These are phyloP conservation scores for Scatophagus argus DNA, from an alignment of 2,113 vertebrate genomes.

Conservation along the genomic window DNA sequence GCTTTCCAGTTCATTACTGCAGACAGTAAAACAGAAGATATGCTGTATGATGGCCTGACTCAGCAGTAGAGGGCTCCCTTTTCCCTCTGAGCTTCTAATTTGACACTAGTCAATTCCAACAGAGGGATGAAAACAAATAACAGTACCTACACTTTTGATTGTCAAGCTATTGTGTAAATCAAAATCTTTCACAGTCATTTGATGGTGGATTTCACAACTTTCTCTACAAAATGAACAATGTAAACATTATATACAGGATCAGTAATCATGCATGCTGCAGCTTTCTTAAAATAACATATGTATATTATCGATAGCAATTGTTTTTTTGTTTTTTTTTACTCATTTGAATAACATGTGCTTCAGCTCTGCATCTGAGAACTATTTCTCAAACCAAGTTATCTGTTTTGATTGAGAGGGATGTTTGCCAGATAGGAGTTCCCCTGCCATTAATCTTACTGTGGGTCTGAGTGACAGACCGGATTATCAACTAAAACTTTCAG, in stretches of 20 bases:
- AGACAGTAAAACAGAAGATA: not conserved
- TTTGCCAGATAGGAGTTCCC: conserved; percentile 77
- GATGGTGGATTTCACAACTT: not conserved
- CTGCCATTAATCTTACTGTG: conserved; percentile 76
- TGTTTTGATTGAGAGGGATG: conserved; percentile 70
- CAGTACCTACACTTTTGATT: not conserved
- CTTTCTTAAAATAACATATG: not conserved
- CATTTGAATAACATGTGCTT: not conserved
- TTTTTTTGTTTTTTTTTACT: conserved; percentile 4
- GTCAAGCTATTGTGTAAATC: not conserved
- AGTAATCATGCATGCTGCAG: not conserved
- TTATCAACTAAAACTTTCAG: conserved; percentile 81
- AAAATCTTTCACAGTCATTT: not conserved
- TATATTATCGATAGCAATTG: not conserved
- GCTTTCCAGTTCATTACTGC: conserved; percentile 34
- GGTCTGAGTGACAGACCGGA: conserved; percentile 73
- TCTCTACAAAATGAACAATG: not conserved
- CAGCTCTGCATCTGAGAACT: conserved; percentile 39
- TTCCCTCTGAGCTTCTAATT: conserved; percentile 27
- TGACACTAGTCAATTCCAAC: conserved; percentile 19
- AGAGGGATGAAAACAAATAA: not conserved
- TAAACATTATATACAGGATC: not conserved
- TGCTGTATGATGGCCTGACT: conserved; percentile 12
- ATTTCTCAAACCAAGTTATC: conserved; percentile 50
- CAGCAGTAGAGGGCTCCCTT: conserved; percentile 62